Evolutionary conservation across 2,113 vertebrate genomes (phyloP), one percentile per base, ranked within the genome.

Genomic region (Oryzias javanicus): DNA sequence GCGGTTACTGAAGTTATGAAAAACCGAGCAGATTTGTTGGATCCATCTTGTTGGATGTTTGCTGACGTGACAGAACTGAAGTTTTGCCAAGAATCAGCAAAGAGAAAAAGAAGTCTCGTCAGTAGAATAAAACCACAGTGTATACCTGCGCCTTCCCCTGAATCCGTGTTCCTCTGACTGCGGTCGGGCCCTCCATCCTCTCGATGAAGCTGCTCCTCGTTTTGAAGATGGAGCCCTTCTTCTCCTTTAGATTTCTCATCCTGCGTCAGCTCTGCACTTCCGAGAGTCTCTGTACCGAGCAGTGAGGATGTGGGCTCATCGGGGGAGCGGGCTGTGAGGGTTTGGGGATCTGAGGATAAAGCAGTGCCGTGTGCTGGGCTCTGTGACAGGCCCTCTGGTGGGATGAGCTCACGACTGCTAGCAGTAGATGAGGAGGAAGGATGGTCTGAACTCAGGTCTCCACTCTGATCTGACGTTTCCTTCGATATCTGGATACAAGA

Each of bases 341-440:
- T 72, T 66, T 76, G 86, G 19, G 91, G 86, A 69, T 91, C 89
- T 16, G 88, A 89, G 73, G 88, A 90, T 1, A 83, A 80, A 47
- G 91, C 87, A 0, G 76, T 65, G 18, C 89, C 86, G 4, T 61
- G 16, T 1, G 35, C 46, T 0, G 2, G 49, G 53, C 42, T 70
- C 64, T 76, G 72, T 6, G 75, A 63, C 10, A 41, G 63, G 46
- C 55, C 66, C 22, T 59, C 66, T 10, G 73, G 46, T n/a, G 60
- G 78, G 64, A 42, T 48, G 74, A 48, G 73, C 7, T 61, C 50
- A 53, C 80, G 70, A 14, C 27, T 35, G 46, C 52, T 72, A 53
- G n/a, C 5, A 4, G 65, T 41, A 42, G 73, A 42, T 10, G 80
- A 50, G 20, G 65, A 51, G 20, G 65, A 51, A 58, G 55, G 44